phyloP scores from a whole-genome alignment of 2,113 vertebrate species.

The Gorsachius goisagi region DNA sequence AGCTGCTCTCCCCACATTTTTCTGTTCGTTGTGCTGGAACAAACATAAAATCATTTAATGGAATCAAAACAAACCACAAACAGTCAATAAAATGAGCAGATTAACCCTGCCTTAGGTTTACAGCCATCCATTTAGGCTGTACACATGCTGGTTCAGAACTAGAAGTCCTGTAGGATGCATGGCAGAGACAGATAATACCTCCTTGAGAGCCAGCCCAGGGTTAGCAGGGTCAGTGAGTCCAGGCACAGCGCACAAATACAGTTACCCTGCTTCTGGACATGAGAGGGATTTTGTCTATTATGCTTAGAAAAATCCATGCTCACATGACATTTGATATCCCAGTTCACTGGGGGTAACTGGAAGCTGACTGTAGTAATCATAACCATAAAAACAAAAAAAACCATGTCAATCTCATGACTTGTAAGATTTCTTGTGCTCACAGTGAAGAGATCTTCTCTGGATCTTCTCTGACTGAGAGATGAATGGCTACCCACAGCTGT shows the following conservation, averaged over 20 bases:
- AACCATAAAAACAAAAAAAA: background rate
- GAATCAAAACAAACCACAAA: background rate
- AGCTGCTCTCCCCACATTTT: conserved; percentile 85
- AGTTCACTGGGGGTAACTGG: background rate
- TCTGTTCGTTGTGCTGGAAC: conserved; percentile 79
- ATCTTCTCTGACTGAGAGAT: background rate
- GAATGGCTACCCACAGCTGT: background rate
- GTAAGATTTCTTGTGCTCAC: background rate
- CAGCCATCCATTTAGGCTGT: background rate
- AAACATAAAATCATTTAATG: conserved; percentile 53
- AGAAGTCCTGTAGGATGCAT: background rate
- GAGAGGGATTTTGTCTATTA: background rate
- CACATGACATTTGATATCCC: background rate
- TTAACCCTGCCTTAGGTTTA: background rate
- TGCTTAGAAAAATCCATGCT: background rate
- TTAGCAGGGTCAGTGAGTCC: background rate
- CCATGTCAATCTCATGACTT: background rate
- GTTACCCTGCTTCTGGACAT: background rate
- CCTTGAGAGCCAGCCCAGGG: background rate
- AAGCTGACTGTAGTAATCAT: background rate
- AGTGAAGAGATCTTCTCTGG: background rate
- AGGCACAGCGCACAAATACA: background rate
- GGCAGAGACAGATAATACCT: background rate
- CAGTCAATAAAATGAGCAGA: conserved; percentile 13
- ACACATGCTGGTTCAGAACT: background rate